These are phyloP conservation scores for Phoeniculus purpureus DNA, from an alignment of 2,797 vertebrate species.

Conservation along the genomic window DNA sequence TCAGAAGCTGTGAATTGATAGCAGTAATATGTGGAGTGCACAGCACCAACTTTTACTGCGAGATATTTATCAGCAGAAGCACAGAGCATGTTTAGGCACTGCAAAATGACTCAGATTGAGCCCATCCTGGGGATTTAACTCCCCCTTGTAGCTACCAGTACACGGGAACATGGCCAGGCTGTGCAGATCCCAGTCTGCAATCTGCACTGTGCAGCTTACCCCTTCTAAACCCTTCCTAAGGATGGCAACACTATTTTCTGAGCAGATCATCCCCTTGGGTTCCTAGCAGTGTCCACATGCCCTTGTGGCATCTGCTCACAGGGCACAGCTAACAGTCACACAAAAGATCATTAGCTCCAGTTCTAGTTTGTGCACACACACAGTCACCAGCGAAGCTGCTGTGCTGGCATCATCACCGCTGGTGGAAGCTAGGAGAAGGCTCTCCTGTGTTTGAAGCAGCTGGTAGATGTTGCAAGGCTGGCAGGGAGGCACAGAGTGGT, in stretches of 20 bases:
- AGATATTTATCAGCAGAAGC: not conserved
- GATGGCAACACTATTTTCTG: not conserved
- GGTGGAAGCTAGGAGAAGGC: not conserved
- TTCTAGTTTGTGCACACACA: not conserved
- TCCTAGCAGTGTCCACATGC: not conserved
- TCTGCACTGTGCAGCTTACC: not conserved
- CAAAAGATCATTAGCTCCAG: not conserved
- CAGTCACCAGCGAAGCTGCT: not conserved
- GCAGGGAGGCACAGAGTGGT: not conserved
- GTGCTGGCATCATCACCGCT: fast-evolving
- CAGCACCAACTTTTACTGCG: not conserved
- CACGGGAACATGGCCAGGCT: not conserved
- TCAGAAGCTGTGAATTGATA: slow-evolving; percentile 29
- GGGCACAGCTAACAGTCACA: not conserved
- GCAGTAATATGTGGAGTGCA: not conserved
- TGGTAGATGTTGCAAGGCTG: not conserved
- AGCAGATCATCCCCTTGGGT: not conserved
- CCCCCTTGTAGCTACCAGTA: not conserved
- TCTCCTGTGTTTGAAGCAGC: not conserved
- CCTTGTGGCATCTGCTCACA: not conserved
- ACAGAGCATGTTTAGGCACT: not conserved
- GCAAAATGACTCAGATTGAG: not conserved
- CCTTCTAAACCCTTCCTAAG: not conserved
- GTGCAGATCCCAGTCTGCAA: not conserved
- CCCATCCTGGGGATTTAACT: not conserved